Evolutionary conservation across 2,113 vertebrate genomes (phyloP).

Genomic region (Antennarius striatus): DNA sequence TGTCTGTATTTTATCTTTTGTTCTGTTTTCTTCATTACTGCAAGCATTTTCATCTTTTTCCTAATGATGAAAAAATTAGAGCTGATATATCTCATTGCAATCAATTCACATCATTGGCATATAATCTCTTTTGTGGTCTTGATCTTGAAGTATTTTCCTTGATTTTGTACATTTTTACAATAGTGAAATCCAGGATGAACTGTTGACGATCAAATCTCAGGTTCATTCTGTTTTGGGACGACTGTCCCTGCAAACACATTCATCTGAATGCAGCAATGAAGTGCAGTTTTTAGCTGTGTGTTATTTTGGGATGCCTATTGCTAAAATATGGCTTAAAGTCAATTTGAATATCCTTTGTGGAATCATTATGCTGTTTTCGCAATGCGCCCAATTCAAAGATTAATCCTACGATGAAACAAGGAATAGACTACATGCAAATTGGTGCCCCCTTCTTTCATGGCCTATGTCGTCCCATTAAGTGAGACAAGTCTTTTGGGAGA

Average conservation of each 20-base stretch:
- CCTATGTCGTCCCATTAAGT: conserved; percentile 54
- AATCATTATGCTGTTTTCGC: background rate
- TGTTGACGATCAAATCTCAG: background rate
- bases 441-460: conserved; percentile 51
- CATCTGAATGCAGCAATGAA: background rate
- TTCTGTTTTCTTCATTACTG: no score
- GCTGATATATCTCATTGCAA: no score
- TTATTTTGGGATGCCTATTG: background rate
- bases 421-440: conserved; percentile 56
- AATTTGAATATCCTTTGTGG: conserved; percentile 9
- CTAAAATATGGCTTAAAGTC: background rate
- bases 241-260: background rate
- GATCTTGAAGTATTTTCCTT: no score
- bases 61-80: no score
- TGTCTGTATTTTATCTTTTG: no score
- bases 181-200: background rate
- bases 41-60: no score
- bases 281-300: background rate
- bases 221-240: conserved; percentile 1
- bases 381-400: conserved; percentile 24
- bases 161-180: no score
- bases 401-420: conserved; percentile 29
- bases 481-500: conserved; percentile 54
- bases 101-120: no score
- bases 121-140: no score